A percentile compares a stretch with the other conserved stretches of the same genome.
These are phyloP conservation scores for Eremophila alpestris DNA, from an alignment of 2,797 vertebrate species.

Conservation along the genomic window DNA sequence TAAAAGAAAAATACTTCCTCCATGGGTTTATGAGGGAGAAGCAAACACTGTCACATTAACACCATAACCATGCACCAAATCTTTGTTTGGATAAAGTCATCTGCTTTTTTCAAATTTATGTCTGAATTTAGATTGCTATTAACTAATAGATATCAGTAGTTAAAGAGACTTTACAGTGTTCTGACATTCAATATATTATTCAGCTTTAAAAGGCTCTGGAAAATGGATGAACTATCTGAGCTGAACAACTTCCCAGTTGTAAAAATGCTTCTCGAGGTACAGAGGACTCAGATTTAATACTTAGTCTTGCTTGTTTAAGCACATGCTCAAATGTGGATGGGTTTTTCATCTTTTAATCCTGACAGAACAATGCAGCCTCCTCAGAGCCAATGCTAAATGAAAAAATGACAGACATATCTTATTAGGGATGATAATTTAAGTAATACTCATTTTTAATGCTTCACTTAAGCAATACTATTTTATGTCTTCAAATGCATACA, in stretches of 20 bases:
- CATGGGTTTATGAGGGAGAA: not conserved
- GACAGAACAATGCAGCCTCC: slow-evolving; percentile 46
- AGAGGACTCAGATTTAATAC: slow-evolving; percentile 68
- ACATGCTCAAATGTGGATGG: slow-evolving; percentile 46
- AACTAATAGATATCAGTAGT: slow-evolving; percentile 72
- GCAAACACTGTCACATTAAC: not conserved
- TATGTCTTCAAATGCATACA: slow-evolving; percentile 13
- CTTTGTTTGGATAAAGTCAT: slow-evolving; percentile 50
- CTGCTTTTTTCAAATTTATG: slow-evolving; percentile 46
- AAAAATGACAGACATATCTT: slow-evolving; percentile 53
- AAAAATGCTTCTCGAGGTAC: slow-evolving; percentile 68
- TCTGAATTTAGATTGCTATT: slow-evolving; percentile 43
- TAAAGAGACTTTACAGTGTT: slow-evolving; percentile 68
- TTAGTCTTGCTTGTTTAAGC: slow-evolving; percentile 73
- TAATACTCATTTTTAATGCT: slow-evolving; percentile 62
- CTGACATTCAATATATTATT: slow-evolving; percentile 54
- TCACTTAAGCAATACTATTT: slow-evolving; percentile 58
- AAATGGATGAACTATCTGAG: slow-evolving; percentile 69
- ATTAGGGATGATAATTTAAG: slow-evolving; percentile 55
- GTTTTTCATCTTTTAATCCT: slow-evolving; percentile 63
- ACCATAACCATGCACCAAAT: not conserved
- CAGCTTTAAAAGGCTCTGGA: slow-evolving; percentile 69
- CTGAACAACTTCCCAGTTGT: slow-evolving; percentile 73
- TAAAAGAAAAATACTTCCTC: not conserved
- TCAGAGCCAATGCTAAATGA: slow-evolving; percentile 22